A percentile compares a stretch with the other conserved stretches of the same genome.
These are phyloP conservation scores for Meloe dianella DNA, from an alignment of 2,888 invertebrate species.

Conservation along the genomic window DNA sequence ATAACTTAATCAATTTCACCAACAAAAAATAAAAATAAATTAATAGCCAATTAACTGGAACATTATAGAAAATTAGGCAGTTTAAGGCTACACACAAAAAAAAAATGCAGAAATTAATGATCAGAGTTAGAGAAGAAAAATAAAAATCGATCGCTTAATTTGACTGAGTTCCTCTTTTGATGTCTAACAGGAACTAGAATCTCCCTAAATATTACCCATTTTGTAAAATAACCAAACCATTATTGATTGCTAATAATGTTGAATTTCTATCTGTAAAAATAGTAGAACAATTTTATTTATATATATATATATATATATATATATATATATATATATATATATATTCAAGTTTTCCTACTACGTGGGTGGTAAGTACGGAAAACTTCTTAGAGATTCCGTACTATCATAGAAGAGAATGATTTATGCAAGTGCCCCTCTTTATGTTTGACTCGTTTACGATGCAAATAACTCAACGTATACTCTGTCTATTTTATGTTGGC, in stretches of 20 bases:
- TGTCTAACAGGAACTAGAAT: not conserved
- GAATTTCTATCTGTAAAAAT: slow-evolving; percentile 10
- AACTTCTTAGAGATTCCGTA: too few species aligned
- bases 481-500: too few species aligned
- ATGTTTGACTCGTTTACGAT: not conserved
- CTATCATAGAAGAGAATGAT: too few species aligned
- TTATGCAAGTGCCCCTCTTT: too few species aligned
- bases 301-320: too few species aligned
- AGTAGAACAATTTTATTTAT: too few species aligned
- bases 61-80: not conserved
- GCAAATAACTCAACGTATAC: not conserved
- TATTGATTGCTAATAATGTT: slow-evolving; percentile 12
- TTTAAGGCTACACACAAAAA: not conserved
- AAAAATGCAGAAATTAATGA: not conserved
- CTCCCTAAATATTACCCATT: slow-evolving; percentile 8
- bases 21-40: too few species aligned
- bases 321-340: too few species aligned
- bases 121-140: not conserved
- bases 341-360: too few species aligned
- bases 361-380: too few species aligned
- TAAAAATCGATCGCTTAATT: not conserved
- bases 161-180: slow-evolving; percentile 3
- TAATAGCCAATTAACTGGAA: not conserved
- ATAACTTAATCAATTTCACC: not conserved
- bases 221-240: slow-evolving; percentile 24